These are phyloP conservation scores for Sebastes dallii DNA, from an alignment of 2,797 vertebrate species.

Conservation along the genomic window DNA sequence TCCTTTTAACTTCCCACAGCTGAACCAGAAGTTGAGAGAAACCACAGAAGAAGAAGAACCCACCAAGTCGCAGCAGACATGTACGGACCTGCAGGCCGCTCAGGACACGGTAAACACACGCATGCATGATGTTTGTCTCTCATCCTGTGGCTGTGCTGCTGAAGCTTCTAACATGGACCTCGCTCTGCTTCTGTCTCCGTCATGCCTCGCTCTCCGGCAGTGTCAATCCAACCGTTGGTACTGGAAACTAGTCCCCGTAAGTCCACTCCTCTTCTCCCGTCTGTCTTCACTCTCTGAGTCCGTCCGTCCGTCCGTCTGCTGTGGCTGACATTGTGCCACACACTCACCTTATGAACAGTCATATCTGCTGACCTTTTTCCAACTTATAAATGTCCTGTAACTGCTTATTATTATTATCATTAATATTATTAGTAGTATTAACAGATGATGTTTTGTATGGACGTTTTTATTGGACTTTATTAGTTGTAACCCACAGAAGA, in stretches of 20 bases:
- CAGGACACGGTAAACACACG: constrained; percentile 61
- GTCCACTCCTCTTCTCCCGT: constrained; percentile 51
- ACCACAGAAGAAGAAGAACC: constrained; percentile 83
- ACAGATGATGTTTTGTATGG: constrained; percentile 9
- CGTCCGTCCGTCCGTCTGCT: constrained; percentile 32
- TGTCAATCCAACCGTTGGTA: constrained; percentile 91
- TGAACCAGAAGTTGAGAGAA: constrained; percentile 87
- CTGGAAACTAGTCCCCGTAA: constrained; percentile 96
- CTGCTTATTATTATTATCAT: neutral
- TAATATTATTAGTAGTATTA: no score
- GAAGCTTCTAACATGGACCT: constrained; percentile 51
- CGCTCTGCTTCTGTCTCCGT: constrained; percentile 68
- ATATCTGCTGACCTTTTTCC: constrained; percentile 12
- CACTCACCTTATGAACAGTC: neutral
- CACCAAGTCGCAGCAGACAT: constrained; percentile 70
- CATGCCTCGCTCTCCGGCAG: constrained; percentile 79
- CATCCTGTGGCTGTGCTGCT: constrained; percentile 6
- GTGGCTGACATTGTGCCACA: constrained; percentile 48
- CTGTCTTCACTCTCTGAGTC: constrained; percentile 24
- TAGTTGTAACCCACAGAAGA: no score
- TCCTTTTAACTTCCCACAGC: constrained; percentile 61
- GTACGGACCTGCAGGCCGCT: constrained; percentile 75
- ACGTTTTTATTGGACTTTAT: no score
- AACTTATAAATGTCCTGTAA: neutral
- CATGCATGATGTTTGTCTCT: constrained; percentile 8